Evolutionary conservation across 1,140 invertebrate species (phyloP).

Genomic region (Probaryconus sp.): DNA sequence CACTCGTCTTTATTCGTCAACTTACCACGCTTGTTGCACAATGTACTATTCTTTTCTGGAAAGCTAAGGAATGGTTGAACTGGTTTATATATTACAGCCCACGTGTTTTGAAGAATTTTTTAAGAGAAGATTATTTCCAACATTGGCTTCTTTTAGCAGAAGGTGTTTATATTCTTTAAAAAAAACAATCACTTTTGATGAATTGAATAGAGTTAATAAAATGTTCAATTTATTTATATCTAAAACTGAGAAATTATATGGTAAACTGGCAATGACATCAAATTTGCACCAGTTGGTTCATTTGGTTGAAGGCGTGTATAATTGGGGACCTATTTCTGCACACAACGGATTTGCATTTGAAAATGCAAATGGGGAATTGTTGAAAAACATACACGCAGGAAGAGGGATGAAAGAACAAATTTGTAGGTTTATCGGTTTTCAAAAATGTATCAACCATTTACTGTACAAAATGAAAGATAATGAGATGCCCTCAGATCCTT

Average conservation of each 20-base stretch:
- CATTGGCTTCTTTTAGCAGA: slow-evolving; percentile 10
- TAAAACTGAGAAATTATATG: slow-evolving; percentile 18
- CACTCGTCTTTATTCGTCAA: too few species aligned
- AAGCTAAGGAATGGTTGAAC: slow-evolving; percentile 40
- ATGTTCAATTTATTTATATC: slow-evolving; percentile 23
- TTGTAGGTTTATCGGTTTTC: too few species aligned
- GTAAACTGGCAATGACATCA: slow-evolving; percentile 20
- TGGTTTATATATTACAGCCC: slow-evolving; percentile 24
- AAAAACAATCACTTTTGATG: slow-evolving; percentile 11
- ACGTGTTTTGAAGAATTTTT: slow-evolving; percentile 15
- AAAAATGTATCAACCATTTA: too few species aligned
- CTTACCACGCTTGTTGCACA: too few species aligned
- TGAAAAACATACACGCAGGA: background rate
- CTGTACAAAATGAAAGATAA: too few species aligned
- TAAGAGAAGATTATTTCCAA: slow-evolving; percentile 20
- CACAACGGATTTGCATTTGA: slow-evolving; percentile 17
- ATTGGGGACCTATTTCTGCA: slow-evolving; percentile 10
- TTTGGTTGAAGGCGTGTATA: slow-evolving; percentile 1
- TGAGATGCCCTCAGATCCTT: too few species aligned
- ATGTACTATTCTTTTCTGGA: too few species aligned
- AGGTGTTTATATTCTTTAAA: slow-evolving; percentile 22
- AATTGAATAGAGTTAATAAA: slow-evolving; percentile 1
- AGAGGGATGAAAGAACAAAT: too few species aligned
- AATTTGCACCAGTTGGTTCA: slow-evolving; percentile 45
- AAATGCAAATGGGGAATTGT: slow-evolving; percentile 6